These are phyloP conservation scores for Grallaria varia DNA, from an alignment of 2,113 vertebrate genomes.

Conservation along the genomic window DNA sequence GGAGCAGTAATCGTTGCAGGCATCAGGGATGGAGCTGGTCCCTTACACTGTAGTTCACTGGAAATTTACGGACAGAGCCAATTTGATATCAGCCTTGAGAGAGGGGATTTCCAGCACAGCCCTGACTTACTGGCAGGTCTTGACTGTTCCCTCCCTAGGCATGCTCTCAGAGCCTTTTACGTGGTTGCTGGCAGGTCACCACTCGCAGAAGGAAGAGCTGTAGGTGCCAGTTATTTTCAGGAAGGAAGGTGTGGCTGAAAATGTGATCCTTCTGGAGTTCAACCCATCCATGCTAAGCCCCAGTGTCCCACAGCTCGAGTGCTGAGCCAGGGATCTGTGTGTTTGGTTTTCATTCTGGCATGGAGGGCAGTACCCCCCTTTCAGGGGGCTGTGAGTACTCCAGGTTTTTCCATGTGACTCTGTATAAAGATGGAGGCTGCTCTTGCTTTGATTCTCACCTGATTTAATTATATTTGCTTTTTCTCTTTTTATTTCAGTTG, in stretches of 20 bases:
- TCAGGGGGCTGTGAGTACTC: background rate
- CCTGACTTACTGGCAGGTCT: background rate
- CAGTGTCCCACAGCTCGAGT: background rate
- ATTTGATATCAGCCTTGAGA: background rate
- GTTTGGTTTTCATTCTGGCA: background rate
- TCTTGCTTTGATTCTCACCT: constrained; percentile 27
- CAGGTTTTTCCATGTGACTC: background rate
- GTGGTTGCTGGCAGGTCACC: background rate
- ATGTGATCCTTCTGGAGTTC: background rate
- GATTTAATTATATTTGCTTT: constrained; percentile 38
- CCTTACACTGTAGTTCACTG: background rate
- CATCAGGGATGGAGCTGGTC: background rate
- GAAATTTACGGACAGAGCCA: background rate
- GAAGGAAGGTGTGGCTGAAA: constrained; percentile 1
- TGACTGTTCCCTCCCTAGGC: background rate
- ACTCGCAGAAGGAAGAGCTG: background rate
- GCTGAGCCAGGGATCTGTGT: background rate
- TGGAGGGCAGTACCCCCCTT: background rate
- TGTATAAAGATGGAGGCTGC: constrained; percentile 41
- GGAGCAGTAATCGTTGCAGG: background rate
- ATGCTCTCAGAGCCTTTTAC: background rate
- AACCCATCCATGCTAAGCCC: background rate
- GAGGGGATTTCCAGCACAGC: background rate
- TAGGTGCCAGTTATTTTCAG: background rate
- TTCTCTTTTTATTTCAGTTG: constrained; percentile 80